phyloP scores from a whole-genome alignment of 2,888 invertebrate species.

The Monoplex corrugatus region DNA sequence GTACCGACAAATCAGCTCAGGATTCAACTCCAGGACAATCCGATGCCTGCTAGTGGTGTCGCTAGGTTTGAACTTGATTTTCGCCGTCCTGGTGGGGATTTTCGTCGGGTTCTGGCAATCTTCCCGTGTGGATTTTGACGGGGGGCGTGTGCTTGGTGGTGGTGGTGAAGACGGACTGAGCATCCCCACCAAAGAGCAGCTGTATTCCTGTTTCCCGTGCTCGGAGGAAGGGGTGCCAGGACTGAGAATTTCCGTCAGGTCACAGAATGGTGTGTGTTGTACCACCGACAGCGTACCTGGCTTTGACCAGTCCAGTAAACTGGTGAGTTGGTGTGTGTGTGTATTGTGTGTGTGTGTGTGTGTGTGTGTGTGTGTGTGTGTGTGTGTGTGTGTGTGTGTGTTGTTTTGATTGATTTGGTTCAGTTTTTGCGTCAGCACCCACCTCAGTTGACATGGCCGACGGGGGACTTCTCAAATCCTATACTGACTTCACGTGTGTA shows the following conservation, averaged over 20 bases:
- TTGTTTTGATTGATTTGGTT: neutral
- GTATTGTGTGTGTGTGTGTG: neutral
- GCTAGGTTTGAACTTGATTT: conserved; percentile 53
- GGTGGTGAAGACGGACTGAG: neutral
- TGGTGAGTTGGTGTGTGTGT: conserved; percentile 33
- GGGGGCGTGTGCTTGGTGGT: neutral
- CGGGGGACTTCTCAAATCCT: too few relatives aligned
- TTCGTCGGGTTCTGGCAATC: conserved; percentile 58
- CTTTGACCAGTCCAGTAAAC: conserved; percentile 35
- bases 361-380: conserved; percentile 4
- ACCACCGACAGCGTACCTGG: conserved; percentile 23
- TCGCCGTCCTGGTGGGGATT: conserved; percentile 55
- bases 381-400: conserved; percentile 28
- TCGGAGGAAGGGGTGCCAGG: conserved; percentile 40
- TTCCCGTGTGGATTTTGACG: neutral
- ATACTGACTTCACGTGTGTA: neutral
- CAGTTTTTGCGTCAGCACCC: neutral
- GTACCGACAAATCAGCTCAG: conserved; percentile 54
- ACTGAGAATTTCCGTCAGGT: conserved; percentile 29
- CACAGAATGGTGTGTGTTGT: conserved; percentile 45
- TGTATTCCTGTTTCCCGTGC: conserved; percentile 38
- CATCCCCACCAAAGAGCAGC: conserved; percentile 16
- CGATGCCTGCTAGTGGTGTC: conserved; percentile 56
- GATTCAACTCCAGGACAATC: conserved; percentile 57
- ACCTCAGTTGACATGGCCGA: too few relatives aligned